phyloP scores from a whole-genome alignment of 2,888 invertebrate species.

The Geophilus truncorum region DNA sequence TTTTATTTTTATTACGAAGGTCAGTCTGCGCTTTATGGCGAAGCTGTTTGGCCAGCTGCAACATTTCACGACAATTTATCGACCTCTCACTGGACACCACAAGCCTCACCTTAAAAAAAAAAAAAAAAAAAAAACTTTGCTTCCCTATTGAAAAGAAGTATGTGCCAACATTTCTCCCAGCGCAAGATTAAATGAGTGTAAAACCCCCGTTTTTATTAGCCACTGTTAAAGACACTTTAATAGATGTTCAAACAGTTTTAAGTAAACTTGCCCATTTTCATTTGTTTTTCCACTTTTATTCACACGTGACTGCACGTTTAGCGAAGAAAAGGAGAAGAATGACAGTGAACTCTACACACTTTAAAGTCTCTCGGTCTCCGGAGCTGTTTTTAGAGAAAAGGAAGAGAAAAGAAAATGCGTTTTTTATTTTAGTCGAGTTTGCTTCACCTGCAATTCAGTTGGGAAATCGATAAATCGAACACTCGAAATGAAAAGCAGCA shows the following conservation, averaged over 20 bases:
- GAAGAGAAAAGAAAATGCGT: neutral
- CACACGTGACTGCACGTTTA: neutral
- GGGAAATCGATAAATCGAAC: neutral
- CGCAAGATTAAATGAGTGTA: neutral
- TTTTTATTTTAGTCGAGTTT: neutral
- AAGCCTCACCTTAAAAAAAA: constrained; percentile 3
- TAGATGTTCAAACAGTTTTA: neutral
- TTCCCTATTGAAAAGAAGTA: neutral
- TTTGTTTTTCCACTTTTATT: neutral
- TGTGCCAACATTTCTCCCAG: neutral
- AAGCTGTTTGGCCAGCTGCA: constrained; percentile 21
- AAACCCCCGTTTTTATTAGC: neutral
- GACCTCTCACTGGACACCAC: constrained; percentile 27
- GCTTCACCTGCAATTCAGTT: neutral
- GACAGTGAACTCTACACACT: neutral
- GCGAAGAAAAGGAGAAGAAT: neutral
- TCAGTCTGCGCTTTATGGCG: constrained; percentile 19
- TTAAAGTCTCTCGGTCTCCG: neutral
- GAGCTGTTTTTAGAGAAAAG: too few relatives aligned
- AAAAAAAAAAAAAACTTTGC: neutral
- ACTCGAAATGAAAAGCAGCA: neutral
- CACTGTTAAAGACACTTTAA: neutral
- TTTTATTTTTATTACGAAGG: constrained; percentile 24
- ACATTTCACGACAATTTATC: constrained; percentile 25
- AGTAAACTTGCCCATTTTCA: neutral